These are phyloP conservation scores for Pristiophorus japonicus DNA, from an alignment of 2,113 vertebrate species.

Conservation along the genomic window DNA sequence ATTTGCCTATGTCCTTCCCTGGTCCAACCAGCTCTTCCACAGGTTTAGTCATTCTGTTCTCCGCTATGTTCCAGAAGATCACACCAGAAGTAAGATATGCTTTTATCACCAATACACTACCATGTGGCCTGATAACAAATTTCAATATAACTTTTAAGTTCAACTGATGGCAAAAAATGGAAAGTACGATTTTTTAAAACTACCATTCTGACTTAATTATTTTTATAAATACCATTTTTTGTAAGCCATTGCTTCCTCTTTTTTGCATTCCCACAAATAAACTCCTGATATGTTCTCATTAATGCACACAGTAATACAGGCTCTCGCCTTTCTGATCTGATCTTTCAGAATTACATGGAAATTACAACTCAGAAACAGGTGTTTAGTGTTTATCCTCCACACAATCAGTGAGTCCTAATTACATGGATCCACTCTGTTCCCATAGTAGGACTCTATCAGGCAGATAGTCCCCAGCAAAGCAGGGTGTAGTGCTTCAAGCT, in stretches of 20 bases:
- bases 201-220: not conserved
- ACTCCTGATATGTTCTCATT: not conserved
- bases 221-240: not conserved
- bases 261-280: not conserved
- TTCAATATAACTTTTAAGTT: not conserved
- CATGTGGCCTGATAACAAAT: not conserved
- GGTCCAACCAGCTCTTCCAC: not conserved
- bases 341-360: not conserved
- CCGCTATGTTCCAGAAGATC: not conserved
- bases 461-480: not conserved
- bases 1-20: not conserved
- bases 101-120: not conserved
- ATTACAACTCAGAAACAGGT: no score
- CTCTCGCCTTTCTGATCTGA: not conserved
- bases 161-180: not conserved
- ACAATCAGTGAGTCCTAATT: not conserved
- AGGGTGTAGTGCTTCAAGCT: no score
- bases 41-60: not conserved
- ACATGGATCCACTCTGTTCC: not conserved
- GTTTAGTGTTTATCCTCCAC: not conserved
- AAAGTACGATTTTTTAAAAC: not conserved
- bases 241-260: not conserved
- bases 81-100: not conserved
- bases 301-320: not conserved
- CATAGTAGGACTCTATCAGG: not conserved